phyloP scores from a whole-genome alignment of 2,888 invertebrate species.

The Polyommatus icarus region DNA sequence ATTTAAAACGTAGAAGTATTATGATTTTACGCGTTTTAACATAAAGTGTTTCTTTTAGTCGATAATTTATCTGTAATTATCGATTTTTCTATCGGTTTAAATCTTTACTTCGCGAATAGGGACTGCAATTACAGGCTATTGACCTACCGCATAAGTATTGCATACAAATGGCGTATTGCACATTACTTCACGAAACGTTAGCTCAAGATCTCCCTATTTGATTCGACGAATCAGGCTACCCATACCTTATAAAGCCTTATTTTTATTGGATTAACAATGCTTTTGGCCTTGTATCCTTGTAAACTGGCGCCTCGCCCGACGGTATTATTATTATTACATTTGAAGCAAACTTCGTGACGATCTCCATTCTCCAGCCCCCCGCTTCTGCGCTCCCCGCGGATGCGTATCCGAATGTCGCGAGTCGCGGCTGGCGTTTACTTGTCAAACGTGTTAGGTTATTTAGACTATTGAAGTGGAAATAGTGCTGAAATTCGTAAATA shows the following conservation, averaged over 20 bases:
- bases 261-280: conserved; percentile 62
- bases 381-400: conserved; percentile 67
- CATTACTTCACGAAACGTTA: conserved; percentile 50
- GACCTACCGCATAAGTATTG: conserved; percentile 55
- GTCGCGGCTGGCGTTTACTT: conserved; percentile 73
- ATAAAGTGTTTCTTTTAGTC: conserved; percentile 24
- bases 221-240: conserved; percentile 38
- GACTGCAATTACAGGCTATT: conserved; percentile 72
- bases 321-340: conserved; percentile 77
- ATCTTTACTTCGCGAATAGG: conserved; percentile 13
- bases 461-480: conserved; percentile 56
- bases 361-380: conserved; percentile 65
- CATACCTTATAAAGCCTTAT: conserved; percentile 43
- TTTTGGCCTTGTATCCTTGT: conserved; percentile 78
- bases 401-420: conserved; percentile 79
- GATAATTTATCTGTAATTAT: not conserved
- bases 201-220: conserved; percentile 43
- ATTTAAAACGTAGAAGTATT: conserved; percentile 6
- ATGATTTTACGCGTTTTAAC: not conserved
- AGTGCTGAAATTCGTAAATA: conserved; percentile 51
- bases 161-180: conserved; percentile 52
- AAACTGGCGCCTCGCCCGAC: conserved; percentile 76
- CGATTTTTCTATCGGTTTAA: not conserved
- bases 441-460: conserved; percentile 80
- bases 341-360: conserved; percentile 79